A percentile compares a stretch with the other conserved stretches of the same genome.
Conservation (phyloP, 2,113 vertebrate genomes). For the Speoplatyrhinus poulsoni region DNA sequence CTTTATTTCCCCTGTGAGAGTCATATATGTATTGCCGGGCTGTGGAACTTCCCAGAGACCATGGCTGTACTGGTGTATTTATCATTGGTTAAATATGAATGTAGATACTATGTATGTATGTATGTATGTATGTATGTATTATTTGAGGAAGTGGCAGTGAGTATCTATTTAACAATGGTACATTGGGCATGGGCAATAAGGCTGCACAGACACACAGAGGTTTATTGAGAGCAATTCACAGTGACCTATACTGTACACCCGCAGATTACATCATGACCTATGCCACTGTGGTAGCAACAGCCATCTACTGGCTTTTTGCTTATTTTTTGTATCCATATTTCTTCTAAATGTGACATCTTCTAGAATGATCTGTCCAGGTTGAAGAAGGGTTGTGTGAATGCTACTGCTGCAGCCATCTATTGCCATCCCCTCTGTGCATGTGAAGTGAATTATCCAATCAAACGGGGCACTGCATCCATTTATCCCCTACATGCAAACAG, state of each 20-base stretch:
- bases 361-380: no score
- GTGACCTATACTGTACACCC: background rate
- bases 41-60: constrained; percentile 15
- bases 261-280: no score
- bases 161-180: background rate
- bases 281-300: background rate
- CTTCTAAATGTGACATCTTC: no score
- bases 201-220: background rate
- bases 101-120: constrained; percentile 2
- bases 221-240: background rate
- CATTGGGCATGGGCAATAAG: background rate
- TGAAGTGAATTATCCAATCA: no score
- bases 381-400: no score
- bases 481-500: no score
- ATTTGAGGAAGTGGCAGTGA: background rate
- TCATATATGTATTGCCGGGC: constrained; percentile 30
- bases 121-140: constrained; percentile 8
- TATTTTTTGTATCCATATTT: background rate
- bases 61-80: constrained; percentile 19
- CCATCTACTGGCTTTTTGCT: background rate
- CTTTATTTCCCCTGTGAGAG: constrained; percentile 44
- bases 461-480: no score
- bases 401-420: no score
- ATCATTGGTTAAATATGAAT: constrained; percentile 33
- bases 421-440: no score